Evolutionary conservation across 2,797 vertebrate species (phyloP), one percentile per base, ranked within the genome.

Genomic region (Phaenicophaeus curvirostris): DNA sequence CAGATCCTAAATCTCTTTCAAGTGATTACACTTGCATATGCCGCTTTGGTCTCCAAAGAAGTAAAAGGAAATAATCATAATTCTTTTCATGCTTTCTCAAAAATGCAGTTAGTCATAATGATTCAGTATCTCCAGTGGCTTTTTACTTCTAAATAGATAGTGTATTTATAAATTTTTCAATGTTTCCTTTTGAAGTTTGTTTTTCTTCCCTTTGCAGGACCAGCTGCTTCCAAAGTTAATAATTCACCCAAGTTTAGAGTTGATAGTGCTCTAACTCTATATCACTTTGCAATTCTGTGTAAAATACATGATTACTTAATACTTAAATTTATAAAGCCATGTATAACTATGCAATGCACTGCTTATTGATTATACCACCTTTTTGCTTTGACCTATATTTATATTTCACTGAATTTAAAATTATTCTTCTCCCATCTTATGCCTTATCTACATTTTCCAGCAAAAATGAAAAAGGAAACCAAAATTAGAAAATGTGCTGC

Each of bases 71-170:
- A 91, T 55, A 66, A 87, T 61, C 66, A 69, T 37, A 62, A 42
- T 78, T 75, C 42, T 86, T 82, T 85, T 81, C 46, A 59, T 68
- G 58, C 13, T 42, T 85, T 79, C 80, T 86, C 30, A 78, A 41
- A 89, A 90, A 39, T 39, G 9, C 58, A 58, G 23, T 54, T 91
- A 74, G 93, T 76, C 15, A 65, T 62, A 92, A 81, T 58, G 33
- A 75, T 42, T 61, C 79, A 85, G 50, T 87, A 78, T 75, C 48
- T 91, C 75, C 54, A 87, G 30, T 25, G 42, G 30, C 18, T 90
- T 90, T 84, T 91, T 66, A 75, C 90, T 94, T 94, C 51, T 86
- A 81, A 90, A 86, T 24, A 75, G 62, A 88, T 75, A 83, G 19
- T 8, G 11, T 48, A 84, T 91, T 87, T 94, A 78, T 41, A 88